Evolutionary conservation across 2,113 vertebrate species (phyloP).

Genomic region (Plectropomus leopardus): DNA sequence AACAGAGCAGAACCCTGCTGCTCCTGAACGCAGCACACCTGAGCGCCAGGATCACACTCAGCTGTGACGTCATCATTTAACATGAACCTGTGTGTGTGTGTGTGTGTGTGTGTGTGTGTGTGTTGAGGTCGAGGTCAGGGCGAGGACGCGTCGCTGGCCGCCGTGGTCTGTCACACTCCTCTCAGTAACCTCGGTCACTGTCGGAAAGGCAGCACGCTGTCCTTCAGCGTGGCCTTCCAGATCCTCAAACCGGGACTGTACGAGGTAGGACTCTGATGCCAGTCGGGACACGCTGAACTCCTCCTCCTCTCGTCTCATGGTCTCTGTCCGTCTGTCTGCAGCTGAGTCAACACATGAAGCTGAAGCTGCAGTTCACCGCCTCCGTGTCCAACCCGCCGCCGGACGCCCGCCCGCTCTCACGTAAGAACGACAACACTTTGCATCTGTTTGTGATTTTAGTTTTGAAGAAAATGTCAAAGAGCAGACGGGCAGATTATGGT

Average conservation of each 20-base stretch:
- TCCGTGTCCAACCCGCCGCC: slow-evolving; percentile 90
- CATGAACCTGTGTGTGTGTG: slow-evolving; percentile 1
- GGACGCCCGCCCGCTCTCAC: slow-evolving; percentile 90
- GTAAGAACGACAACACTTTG: slow-evolving; percentile 64
- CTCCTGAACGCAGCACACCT: too few relatives aligned
- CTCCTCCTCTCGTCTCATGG: too few relatives aligned
- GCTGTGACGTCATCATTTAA: not conserved
- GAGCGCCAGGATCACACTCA: too few relatives aligned
- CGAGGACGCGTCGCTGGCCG: slow-evolving; percentile 72
- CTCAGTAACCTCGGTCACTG: slow-evolving; percentile 91
- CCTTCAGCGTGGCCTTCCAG: slow-evolving; percentile 94
- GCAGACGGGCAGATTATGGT: too few relatives aligned
- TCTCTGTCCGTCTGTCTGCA: slow-evolving; percentile 48
- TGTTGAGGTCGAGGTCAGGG: slow-evolving; percentile 73
- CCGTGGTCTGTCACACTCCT: slow-evolving; percentile 83
- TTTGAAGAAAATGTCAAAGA: too few relatives aligned
- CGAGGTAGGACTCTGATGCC: slow-evolving; percentile 84
- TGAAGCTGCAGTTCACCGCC: slow-evolving; percentile 96
- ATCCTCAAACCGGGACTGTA: slow-evolving; percentile 91
- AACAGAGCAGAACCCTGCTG: too few relatives aligned
- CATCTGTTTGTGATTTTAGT: not conserved
- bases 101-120: not conserved
- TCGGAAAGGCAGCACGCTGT: slow-evolving; percentile 90
- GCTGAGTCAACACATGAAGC: slow-evolving; percentile 96
- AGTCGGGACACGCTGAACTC: not conserved